Conservation (phyloP, 1,140 invertebrate genomes). For the Teleogryllus occipitalis region DNA sequence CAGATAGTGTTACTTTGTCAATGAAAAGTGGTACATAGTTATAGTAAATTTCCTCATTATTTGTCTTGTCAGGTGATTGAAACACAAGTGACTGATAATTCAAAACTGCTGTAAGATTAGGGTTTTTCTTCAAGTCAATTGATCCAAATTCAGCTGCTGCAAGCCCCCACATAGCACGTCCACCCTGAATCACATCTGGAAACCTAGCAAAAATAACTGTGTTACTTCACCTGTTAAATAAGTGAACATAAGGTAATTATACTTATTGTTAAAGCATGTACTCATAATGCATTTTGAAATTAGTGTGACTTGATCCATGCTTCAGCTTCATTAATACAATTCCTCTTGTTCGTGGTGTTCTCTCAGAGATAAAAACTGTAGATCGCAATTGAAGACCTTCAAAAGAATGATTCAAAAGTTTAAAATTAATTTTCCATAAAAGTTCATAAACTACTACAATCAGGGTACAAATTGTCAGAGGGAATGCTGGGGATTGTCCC, state of each 20-base stretch:
- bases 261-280: conserved; percentile 24
- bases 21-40: background rate
- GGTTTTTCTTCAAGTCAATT: conserved; percentile 19
- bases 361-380: conserved; percentile 33
- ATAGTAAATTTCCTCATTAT: background rate
- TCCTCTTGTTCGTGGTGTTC: conserved; percentile 33
- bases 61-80: background rate
- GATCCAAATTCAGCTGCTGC: conserved; percentile 31
- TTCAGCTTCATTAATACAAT: conserved; percentile 34
- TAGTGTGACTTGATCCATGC: conserved; percentile 31
- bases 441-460: too few species aligned
- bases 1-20: conserved; percentile 10
- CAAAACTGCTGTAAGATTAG: conserved; percentile 11
- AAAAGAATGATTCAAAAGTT: too few species aligned
- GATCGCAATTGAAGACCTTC: conserved; percentile 39
- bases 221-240: conserved; percentile 2
- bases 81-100: conserved; percentile 18
- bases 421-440: too few species aligned
- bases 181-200: conserved; percentile 26
- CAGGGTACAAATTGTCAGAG: too few species aligned
- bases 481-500: too few species aligned
- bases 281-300: conserved; percentile 37
- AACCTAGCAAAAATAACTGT: conserved; percentile 27
- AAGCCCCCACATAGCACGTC: conserved; percentile 31
- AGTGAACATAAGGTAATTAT: background rate